Evolutionary conservation across 2,888 invertebrate genomes (phyloP).

Genomic region (Thecophora atra): DNA sequence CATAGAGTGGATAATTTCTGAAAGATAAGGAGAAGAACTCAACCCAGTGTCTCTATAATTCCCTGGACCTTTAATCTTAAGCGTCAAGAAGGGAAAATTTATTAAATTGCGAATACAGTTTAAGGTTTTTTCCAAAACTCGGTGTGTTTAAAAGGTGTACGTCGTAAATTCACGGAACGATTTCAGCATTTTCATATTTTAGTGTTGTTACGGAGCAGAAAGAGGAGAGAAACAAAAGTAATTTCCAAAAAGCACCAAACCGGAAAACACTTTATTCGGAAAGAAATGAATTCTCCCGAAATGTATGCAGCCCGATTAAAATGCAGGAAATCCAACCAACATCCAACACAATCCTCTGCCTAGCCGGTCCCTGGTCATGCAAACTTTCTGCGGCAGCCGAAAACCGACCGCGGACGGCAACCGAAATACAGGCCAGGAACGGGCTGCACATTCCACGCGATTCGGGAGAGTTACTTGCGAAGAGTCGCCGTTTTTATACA

Average conservation of each 20-base stretch:
- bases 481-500: constrained; percentile 1
- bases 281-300: constrained; percentile 14
- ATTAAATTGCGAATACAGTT: too few relatives aligned
- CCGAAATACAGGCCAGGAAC: constrained; percentile 21
- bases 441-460: neutral
- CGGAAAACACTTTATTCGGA: constrained; percentile 13
- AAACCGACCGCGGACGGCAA: neutral
- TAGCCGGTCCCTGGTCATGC: neutral
- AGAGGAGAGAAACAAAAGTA: neutral
- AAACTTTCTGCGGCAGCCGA: neutral
- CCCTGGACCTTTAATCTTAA: neutral
- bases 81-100: neutral
- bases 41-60: too few relatives aligned
- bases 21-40: too few relatives aligned
- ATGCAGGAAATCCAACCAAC: neutral
- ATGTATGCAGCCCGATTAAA: constrained; percentile 20
- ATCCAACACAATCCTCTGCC: neutral
- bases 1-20: too few relatives aligned
- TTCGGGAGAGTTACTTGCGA: constrained; percentile 1
- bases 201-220: neutral
- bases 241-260: constrained; percentile 17
- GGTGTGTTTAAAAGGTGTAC: too few relatives aligned
- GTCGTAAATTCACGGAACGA: too few relatives aligned
- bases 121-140: too few relatives aligned
- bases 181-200: neutral